These are phyloP conservation scores for Selene dorsalis DNA, from an alignment of 2,797 vertebrate species.

Conservation along the genomic window DNA sequence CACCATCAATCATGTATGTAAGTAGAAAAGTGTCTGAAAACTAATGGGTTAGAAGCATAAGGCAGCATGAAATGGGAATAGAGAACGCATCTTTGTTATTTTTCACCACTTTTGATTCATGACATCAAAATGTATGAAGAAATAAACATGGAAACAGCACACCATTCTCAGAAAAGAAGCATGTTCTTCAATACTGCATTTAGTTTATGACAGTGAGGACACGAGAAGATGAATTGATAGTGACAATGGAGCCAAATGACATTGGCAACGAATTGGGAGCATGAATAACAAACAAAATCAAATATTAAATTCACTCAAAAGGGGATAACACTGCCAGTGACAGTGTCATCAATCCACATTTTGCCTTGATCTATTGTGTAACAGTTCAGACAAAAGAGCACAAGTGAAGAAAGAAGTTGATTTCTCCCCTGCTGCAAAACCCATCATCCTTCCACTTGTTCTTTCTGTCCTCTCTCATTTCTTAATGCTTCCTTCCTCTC, in stretches of 20 bases:
- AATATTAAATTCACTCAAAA: slow-evolving; percentile 77
- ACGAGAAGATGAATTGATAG: slow-evolving; percentile 63
- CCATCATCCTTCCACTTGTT: slow-evolving; percentile 20
- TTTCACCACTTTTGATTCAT: not conserved
- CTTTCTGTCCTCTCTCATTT: slow-evolving; percentile 8
- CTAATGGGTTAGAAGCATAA: too few species aligned
- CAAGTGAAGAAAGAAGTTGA: slow-evolving; percentile 53
- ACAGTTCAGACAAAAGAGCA: slow-evolving; percentile 61
- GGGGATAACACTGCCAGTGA: slow-evolving; percentile 64
- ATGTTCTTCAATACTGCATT: slow-evolving; percentile 42
- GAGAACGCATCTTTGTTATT: not conserved
- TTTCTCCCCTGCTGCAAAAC: slow-evolving; percentile 41
- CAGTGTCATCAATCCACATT: slow-evolving; percentile 75
- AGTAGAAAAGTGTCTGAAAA: too few species aligned
- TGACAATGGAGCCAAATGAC: slow-evolving; percentile 58
- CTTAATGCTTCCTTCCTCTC: slow-evolving; percentile 28
- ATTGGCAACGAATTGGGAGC: slow-evolving; percentile 39
- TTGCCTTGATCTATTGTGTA: slow-evolving; percentile 64
- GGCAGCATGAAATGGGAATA: too few species aligned
- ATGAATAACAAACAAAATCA: slow-evolving; percentile 75
- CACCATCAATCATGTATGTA: too few species aligned
- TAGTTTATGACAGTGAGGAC: slow-evolving; percentile 51
- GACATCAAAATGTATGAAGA: not conserved
- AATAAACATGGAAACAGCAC: not conserved
- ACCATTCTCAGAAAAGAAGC: not conserved